phyloP scores from a whole-genome alignment of 2,797 vertebrate species.

The Schizopygopsis malacanthus region DNA sequence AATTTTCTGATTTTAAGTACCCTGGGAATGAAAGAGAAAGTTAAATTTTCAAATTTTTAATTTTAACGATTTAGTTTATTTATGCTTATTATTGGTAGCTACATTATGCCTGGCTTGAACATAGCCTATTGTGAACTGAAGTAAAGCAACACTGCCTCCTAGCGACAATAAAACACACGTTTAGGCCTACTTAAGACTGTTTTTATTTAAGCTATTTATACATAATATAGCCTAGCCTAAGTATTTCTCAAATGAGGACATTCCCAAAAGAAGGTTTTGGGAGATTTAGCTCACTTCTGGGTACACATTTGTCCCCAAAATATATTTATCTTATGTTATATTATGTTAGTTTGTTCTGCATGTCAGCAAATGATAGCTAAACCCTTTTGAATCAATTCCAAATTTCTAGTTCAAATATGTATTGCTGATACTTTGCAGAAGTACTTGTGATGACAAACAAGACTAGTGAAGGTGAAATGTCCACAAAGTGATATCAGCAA shows the following conservation, averaged over 20 bases:
- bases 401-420: not conserved
- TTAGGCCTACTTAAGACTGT: not conserved
- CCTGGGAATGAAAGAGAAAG: not conserved
- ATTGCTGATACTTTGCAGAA: not conserved
- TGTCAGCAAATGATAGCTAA: not conserved
- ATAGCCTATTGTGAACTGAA: not conserved
- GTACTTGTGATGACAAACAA: not conserved
- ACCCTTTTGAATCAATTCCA: not conserved
- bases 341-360: not conserved
- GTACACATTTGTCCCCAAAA: not conserved
- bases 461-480: not conserved
- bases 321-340: not conserved
- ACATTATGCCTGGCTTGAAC: not conserved
- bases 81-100: no score
- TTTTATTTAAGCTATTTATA: not conserved
- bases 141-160: constrained; percentile 21
- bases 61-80: not conserved
- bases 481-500: not conserved
- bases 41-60: not conserved
- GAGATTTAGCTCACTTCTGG: not conserved
- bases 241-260: not conserved
- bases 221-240: not conserved
- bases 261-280: not conserved
- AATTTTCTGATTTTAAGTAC: not conserved
- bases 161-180: not conserved